These are phyloP conservation scores for Pygmarrhopalites habei DNA, from an alignment of 1,140 invertebrate genomes.

Conservation along the genomic window DNA sequence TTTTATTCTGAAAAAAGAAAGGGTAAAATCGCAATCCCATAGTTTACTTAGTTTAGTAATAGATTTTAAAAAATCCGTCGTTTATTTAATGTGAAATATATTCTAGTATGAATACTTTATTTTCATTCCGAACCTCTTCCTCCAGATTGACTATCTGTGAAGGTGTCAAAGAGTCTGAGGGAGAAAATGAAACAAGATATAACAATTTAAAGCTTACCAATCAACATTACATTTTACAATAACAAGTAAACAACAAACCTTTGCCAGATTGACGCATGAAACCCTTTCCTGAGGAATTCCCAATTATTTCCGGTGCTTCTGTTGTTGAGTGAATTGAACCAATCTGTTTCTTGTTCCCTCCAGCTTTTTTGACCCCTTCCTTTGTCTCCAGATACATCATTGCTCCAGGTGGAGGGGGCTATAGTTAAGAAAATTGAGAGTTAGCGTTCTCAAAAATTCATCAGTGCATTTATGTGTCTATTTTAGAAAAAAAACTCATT, in stretches of 20 bases:
- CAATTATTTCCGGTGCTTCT: conserved; percentile 10
- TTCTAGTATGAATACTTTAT: too few relatives aligned
- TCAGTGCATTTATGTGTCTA: not conserved
- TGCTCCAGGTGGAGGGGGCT: conserved; percentile 14
- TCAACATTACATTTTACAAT: too few relatives aligned
- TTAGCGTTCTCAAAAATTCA: not conserved
- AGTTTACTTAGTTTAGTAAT: too few relatives aligned
- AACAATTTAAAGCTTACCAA: too few relatives aligned
- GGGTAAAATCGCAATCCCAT: too few relatives aligned
- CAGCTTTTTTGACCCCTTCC: not conserved
- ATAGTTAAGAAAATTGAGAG: too few relatives aligned
- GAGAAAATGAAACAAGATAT: too few relatives aligned
- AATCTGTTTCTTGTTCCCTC: not conserved
- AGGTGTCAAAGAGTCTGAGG: conserved; percentile 7
- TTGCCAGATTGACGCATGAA: conserved; percentile 5
- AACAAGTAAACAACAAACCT: too few relatives aligned
- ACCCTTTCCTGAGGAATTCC: conserved; percentile 7
- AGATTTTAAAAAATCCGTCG: too few relatives aligned
- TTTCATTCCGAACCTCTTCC: conserved; percentile 4
- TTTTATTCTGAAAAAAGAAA: conserved; percentile 12
- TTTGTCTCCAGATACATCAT: conserved; percentile 17
- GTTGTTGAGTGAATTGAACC: conserved; percentile 4
- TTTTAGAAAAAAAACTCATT: not conserved
- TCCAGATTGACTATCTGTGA: conserved; percentile 6
- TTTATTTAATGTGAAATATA: too few relatives aligned